Evolutionary conservation across 2,888 invertebrate species (phyloP).

Genomic region (Drosophila subquinaria): DNA sequence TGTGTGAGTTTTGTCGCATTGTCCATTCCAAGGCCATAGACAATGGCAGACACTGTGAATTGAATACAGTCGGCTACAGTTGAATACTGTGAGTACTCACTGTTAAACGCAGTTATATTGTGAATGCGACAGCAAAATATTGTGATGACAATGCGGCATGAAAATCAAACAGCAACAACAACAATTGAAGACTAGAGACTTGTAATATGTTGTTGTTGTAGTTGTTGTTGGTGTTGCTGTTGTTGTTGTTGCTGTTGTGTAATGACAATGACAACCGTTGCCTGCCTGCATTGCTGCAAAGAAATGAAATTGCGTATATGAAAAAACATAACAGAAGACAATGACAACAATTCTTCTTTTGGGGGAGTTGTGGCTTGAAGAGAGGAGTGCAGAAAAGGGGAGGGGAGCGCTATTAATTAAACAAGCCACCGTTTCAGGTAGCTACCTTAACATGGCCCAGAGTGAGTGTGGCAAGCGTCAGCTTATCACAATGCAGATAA

Average conservation of each 20-base stretch:
- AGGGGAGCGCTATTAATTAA: slow-evolving; percentile 73
- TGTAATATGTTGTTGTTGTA: slow-evolving; percentile 28
- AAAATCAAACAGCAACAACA: slow-evolving; percentile 57
- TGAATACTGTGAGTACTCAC: slow-evolving; percentile 22
- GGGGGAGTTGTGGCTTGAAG: not conserved
- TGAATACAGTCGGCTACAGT: slow-evolving; percentile 10
- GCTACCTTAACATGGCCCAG: slow-evolving; percentile 68
- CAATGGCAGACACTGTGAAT: slow-evolving; percentile 33
- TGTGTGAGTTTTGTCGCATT: slow-evolving; percentile 34
- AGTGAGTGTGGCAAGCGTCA: slow-evolving; percentile 65
- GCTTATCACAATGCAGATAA: slow-evolving; percentile 43
- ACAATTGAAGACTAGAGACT: slow-evolving; percentile 17
- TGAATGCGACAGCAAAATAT: slow-evolving; percentile 54
- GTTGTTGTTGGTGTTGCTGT: slow-evolving; percentile 20
- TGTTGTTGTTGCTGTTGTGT: slow-evolving; percentile 60
- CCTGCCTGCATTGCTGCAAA: slow-evolving; percentile 45
- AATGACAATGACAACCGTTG: slow-evolving; percentile 65
- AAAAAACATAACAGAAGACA: slow-evolving; percentile 41
- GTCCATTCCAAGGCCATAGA: slow-evolving; percentile 39
- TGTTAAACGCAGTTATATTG: slow-evolving; percentile 18
- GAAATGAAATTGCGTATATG: slow-evolving; percentile 68
- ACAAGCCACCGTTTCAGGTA: slow-evolving; percentile 42
- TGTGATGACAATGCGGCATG: slow-evolving; percentile 76
- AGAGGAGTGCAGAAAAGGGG: slow-evolving; percentile 8
- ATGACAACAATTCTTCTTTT: slow-evolving; percentile 66